Evolutionary conservation across 2,113 vertebrate species (phyloP), one percentile per base, ranked within the genome.

Genomic region (Odontophorus gujanensis): DNA sequence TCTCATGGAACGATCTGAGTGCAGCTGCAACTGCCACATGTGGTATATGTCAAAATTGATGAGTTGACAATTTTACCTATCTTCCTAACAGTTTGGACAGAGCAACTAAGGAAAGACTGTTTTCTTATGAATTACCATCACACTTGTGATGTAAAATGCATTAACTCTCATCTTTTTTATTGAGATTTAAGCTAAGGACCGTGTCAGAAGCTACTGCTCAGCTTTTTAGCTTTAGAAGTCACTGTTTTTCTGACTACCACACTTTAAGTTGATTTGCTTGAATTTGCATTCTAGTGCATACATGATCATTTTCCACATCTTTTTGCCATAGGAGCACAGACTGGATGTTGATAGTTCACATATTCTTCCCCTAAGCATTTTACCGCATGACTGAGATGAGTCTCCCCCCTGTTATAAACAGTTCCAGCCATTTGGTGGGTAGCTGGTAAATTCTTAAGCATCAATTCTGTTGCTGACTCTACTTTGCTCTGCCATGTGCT

Each of bases 261-360:
- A 15, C 13, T 66, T 66, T 15, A 66, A 66, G 63, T 21, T 66
- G 36, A 42, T 66, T 11, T 77, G 24, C 34, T 81, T 0, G 1
- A 58, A 15, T 83, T 69, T 51, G 24, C 1, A 5, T 26, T 76
- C 20, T 11, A 32, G 21, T 55, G 6, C 19, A 6, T 34, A 59
- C 0, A 0, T 36, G 9, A 26, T 50, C 34, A 18, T 20, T 50
- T 61, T 34, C 16, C 48, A 24, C 2, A 0, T 32, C 17, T 61
- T 47, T 6, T 24, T 66, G 10, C 30, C 30, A 28, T 12, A 61
- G 32, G 21, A 9, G 10, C 34, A 6, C 14, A 75, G 12, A 12
- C 4, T 83, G 4, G 36, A 11, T 36, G 11, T 30, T 36, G 10
- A 45, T 53, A 71, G 11, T 65, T 78, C 20, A 42, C 13, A 42